Evolutionary conservation across 2,888 invertebrate species (phyloP).

Genomic region (Tinea pellionella): DNA sequence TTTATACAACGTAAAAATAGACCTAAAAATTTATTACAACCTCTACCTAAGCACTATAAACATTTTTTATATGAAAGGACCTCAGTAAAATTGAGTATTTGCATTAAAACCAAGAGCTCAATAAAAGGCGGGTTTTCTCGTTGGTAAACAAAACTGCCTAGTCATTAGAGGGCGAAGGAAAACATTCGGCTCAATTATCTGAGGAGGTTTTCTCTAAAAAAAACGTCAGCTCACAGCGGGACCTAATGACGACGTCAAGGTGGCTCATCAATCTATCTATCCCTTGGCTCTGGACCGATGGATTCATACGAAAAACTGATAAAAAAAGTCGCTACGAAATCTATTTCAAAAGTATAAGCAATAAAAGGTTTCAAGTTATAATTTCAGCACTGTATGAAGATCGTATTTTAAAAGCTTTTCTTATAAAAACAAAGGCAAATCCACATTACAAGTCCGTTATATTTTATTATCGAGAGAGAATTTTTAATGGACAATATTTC

Average conservation of each 20-base stretch:
- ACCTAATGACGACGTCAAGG: slow-evolving; percentile 62
- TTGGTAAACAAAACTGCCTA: slow-evolving; percentile 59
- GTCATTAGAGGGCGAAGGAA: slow-evolving; percentile 60
- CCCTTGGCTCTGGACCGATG: slow-evolving; percentile 24
- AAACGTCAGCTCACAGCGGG: slow-evolving; percentile 41
- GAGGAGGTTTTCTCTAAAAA: slow-evolving; percentile 24
- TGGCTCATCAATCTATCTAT: slow-evolving; percentile 59
- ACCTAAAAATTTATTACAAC: slow-evolving; percentile 7
- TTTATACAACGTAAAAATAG: background rate
- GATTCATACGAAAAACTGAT: background rate
- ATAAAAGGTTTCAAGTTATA: background rate
- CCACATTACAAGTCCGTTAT: slow-evolving; percentile 17
- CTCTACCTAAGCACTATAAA: slow-evolving; percentile 3
- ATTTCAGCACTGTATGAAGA: too few relatives aligned
- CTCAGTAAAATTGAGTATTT: slow-evolving; percentile 2
- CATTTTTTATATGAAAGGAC: slow-evolving; percentile 12
- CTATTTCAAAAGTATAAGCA: background rate
- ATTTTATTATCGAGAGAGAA: slow-evolving; percentile 25
- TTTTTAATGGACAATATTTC: slow-evolving; percentile 41
- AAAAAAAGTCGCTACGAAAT: background rate
- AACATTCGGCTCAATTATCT: slow-evolving; percentile 63
- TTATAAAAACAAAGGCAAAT: slow-evolving; percentile 6
- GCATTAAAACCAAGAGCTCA: slow-evolving; percentile 40
- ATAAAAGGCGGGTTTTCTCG: slow-evolving; percentile 53
- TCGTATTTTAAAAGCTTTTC: slow-evolving; percentile 2